Base-by-base conservation (phyloP, 2,888 invertebrate species). In the Sisyra terminalis region DNA sequence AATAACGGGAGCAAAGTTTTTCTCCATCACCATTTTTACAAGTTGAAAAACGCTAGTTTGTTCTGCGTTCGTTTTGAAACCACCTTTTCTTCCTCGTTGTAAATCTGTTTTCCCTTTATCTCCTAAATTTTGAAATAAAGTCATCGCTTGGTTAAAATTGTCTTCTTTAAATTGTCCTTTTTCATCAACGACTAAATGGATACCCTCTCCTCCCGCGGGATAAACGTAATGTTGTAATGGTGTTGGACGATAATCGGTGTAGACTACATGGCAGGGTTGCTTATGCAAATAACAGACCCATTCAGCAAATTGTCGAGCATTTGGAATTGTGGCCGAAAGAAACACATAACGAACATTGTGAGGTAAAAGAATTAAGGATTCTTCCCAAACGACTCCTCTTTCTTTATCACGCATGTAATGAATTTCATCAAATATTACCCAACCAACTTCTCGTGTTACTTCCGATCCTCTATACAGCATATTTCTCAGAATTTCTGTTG, bases 391-490 rank as follows among this genome's bases (percentile, higher is more conserved):
- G 7, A 98, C 97, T 40, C 98, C 98, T 56, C 98, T 74, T 60
- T 98, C 97, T 65, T 96, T 96, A 59, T 99, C 96, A 53, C 98
- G 76, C 98, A 99, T 99, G 60, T 99, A 99, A 66, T 99, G 98
- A 53, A 99, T 99, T 67, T 99, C 98, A 59, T 99, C 98, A 66
- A 99, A 99, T 42, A 99, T 73, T 2, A 99, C 98, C 98, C 98
- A 99, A 40, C 96, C 97, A 1, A 99, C 96, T 73, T 99, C 98
- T 46, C 96, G 73, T 87, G 96, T 96, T 15, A 99, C 81, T 70
- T 98, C 96, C 31, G 94, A 94, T 39, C 98, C 98, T 57, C 97
- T 71, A 58, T 98, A 99, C 44, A 99, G 67, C 98, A 99, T 98
- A 55, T 93, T 94, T 48, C 98, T 72, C 47, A 99, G 67, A 73